Evolutionary conservation across 1,140 invertebrate genomes (phyloP).

Genomic region (Propsilocerus akamusi): DNA sequence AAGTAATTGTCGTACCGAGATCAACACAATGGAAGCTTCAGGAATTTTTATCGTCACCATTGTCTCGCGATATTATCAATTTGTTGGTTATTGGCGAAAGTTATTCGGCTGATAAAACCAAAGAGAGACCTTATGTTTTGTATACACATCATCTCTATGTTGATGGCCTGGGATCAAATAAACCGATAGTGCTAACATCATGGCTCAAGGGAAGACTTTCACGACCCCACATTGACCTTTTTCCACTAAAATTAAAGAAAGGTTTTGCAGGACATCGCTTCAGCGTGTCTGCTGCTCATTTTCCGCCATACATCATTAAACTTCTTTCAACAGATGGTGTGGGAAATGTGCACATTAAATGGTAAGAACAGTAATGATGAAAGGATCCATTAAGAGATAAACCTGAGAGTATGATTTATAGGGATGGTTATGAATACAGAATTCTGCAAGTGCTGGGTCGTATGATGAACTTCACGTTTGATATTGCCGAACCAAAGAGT

Average conservation of each 20-base stretch:
- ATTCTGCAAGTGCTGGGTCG: slow-evolving; percentile 35
- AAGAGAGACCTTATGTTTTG: slow-evolving; percentile 44
- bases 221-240: slow-evolving; percentile 35
- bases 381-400: neutral
- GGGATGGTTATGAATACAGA: slow-evolving; percentile 49
- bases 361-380: slow-evolving; percentile 6
- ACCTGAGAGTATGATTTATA: slow-evolving; percentile 6
- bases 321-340: slow-evolving; percentile 25
- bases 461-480: slow-evolving; percentile 45
- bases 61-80: slow-evolving; percentile 40
- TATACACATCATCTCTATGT: slow-evolving; percentile 49
- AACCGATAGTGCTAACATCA: slow-evolving; percentile 37
- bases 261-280: slow-evolving; percentile 55
- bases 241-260: slow-evolving; percentile 39
- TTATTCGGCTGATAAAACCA: slow-evolving; percentile 25
- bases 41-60: slow-evolving; percentile 38
- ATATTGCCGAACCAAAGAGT: slow-evolving; percentile 35
- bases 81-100: slow-evolving; percentile 40
- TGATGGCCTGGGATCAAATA: slow-evolving; percentile 43
- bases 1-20: slow-evolving; percentile 38
- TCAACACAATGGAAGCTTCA: slow-evolving; percentile 49
- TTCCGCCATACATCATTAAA: slow-evolving; percentile 48
- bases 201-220: slow-evolving; percentile 41
- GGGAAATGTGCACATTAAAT: slow-evolving; percentile 13
- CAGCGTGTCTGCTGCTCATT: slow-evolving; percentile 37